A percentile compares a stretch with the other conserved stretches of the same genome.
Conservation (phyloP, 1,140 invertebrate species). For the Stenopsyche tienmushanensis region DNA sequence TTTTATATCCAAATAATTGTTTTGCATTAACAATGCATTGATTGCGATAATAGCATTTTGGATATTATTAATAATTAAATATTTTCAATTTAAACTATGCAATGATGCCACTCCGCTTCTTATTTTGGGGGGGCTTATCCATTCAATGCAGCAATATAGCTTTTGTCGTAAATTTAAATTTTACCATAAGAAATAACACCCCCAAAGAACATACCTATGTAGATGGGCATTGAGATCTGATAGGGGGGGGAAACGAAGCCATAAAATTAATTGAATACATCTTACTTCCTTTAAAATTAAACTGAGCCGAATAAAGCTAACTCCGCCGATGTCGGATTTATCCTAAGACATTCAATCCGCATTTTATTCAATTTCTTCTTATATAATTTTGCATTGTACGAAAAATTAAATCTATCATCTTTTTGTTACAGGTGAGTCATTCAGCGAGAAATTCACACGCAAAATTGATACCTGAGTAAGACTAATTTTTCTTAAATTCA, state of each 20-base stretch:
- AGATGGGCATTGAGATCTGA: slow-evolving; percentile 32
- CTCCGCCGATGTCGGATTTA: slow-evolving; percentile 22
- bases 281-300: slow-evolving; percentile 42
- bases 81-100: not conserved
- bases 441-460: not conserved
- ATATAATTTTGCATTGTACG: not conserved
- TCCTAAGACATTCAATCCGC: not conserved
- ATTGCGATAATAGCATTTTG: not conserved
- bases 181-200: slow-evolving; percentile 7
- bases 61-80: not conserved
- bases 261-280: slow-evolving; percentile 43
- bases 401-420: slow-evolving; percentile 2
- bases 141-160: slow-evolving; percentile 35
- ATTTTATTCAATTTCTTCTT: not conserved
- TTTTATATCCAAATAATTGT: slow-evolving; percentile 29
- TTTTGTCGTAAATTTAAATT: slow-evolving; percentile 40
- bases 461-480: not conserved
- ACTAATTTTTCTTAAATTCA: not conserved
- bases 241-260: slow-evolving; percentile 32
- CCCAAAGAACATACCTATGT: slow-evolving; percentile 1
- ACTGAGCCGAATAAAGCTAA: slow-evolving; percentile 35
- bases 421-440: slow-evolving; percentile 23
- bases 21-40: slow-evolving; percentile 1
- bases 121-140: not conserved
- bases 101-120: not conserved